Evolutionary conservation across 2,888 invertebrate species (phyloP).

Genomic region (Reticulitermes lucifugus): DNA sequence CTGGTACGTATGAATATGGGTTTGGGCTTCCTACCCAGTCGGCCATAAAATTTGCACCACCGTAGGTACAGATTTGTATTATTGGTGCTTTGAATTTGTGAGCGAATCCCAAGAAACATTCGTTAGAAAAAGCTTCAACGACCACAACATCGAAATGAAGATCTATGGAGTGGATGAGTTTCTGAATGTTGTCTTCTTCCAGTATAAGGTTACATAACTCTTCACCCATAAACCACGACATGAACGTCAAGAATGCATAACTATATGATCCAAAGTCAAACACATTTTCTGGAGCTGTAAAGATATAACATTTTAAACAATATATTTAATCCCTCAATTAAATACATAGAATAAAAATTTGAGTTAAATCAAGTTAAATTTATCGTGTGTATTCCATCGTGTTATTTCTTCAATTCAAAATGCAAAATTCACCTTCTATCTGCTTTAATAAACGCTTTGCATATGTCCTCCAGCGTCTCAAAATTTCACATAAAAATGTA

Average conservation of each 20-base stretch:
- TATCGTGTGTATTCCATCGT: too few species aligned
- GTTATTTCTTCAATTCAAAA: too few species aligned
- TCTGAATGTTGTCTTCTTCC: constrained; percentile 49
- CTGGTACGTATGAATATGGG: constrained; percentile 66
- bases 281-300: background rate
- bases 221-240: background rate
- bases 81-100: constrained; percentile 54
- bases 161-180: constrained; percentile 50
- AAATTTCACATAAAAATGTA: background rate
- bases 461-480: background rate
- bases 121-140: constrained; percentile 41
- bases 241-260: background rate
- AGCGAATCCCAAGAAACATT: constrained; percentile 49
- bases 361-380: too few species aligned
- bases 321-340: background rate
- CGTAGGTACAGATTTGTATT: constrained; percentile 63
- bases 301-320: background rate
- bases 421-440: too few species aligned
- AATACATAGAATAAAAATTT: too few species aligned
- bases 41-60: constrained; percentile 64
- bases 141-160: constrained; percentile 50
- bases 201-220: constrained; percentile 39
- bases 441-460: too few species aligned
- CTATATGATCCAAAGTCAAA: background rate
- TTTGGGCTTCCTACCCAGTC: constrained; percentile 65